These are phyloP conservation scores for Macropus fuliginosus DNA, from an alignment of 2,797 vertebrate genomes.

Conservation along the genomic window DNA sequence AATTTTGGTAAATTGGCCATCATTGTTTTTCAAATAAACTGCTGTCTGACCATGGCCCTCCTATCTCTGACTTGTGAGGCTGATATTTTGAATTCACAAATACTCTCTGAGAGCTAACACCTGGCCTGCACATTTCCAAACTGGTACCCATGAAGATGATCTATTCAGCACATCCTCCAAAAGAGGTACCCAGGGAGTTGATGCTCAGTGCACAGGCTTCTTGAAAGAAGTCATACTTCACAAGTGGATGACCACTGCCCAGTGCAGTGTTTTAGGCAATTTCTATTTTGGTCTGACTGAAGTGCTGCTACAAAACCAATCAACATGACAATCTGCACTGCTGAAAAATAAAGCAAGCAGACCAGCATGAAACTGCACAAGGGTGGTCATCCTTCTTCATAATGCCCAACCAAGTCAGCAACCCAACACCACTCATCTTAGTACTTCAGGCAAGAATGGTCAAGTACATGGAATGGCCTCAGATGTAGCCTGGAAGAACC, in stretches of 20 bases:
- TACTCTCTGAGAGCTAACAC: neutral
- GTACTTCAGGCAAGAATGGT: rapidly evolving
- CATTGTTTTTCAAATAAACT: neutral
- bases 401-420: neutral
- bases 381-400: neutral
- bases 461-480: neutral
- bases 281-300: neutral
- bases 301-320: neutral
- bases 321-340: neutral
- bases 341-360: neutral
- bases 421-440: neutral
- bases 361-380: no score
- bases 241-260: neutral
- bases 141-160: neutral
- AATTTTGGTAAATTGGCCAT: neutral
- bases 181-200: neutral
- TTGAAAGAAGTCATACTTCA: no score
- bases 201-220: neutral
- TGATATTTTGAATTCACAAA: neutral
- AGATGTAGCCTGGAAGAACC: neutral
- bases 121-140: neutral
- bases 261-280: neutral
- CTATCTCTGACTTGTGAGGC: neutral
- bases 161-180: neutral
- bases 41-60: neutral